Evolutionary conservation across 2,888 invertebrate genomes (phyloP), one percentile per base, ranked within the genome.

Genomic region (Biston betularia): DNA sequence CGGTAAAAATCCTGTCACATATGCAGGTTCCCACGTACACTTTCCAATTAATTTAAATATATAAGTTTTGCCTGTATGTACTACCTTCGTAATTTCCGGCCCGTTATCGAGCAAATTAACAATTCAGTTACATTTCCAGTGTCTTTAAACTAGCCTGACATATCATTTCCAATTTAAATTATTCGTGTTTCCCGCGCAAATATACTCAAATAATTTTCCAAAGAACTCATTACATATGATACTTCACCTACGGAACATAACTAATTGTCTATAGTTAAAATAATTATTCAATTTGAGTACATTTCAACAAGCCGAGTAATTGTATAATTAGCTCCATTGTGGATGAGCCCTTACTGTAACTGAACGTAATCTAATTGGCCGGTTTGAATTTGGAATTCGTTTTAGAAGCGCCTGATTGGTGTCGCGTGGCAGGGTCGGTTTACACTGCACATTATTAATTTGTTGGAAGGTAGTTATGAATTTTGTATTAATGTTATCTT

Each of bases 351-450:
- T 65, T 61, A 68, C 45, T 8, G 62, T 63, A 70, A 78, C 77
- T 82, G 84, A 83, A 83, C 76, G 70, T 69, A 75, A 75, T 80
- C 75, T 81, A 84, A 87, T 86, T 85, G 85, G 86, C 71, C 73
- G 68, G 77, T 86, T 86, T 72, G 73, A 84, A 86, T 86, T 86
- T 81, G 75, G 81, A 85, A 85, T 83, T 79, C 77, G 65, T 63
- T 68, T 69, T 61, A 69, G 71, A 56, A 49, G 64, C 72, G 65
- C 60, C 72, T 81, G 79, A 87, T 86, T 87, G 86, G 85, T 73
- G 77, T 75, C 84, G 71, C 80, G 80, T 82, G 83, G 74, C 79
- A 38, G 38, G 71, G 65, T 55, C 64, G 68, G 71, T 69, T 73
- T 72, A 63, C 76, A 77, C 73, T 76, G 70, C 56, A 56, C 62